Conservation (phyloP, 2,888 invertebrate species). For the Blera fallax region DNA sequence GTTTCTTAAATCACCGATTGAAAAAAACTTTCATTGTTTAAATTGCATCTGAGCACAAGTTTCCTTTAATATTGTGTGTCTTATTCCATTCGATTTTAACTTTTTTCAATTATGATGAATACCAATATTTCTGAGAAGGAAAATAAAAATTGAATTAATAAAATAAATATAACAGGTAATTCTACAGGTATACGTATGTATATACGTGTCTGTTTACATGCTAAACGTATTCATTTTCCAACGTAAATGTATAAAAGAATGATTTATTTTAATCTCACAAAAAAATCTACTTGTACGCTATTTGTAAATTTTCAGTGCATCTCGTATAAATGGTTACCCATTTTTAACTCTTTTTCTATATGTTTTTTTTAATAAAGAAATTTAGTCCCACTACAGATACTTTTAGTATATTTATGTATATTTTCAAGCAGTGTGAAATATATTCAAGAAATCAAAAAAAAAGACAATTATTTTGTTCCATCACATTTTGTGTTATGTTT, state of each 20-base stretch:
- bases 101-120: not conserved
- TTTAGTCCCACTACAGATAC: not conserved
- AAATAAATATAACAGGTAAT: constrained; percentile 19
- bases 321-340: not conserved
- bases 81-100: not conserved
- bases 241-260: not conserved
- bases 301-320: not conserved
- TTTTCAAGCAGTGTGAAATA: not conserved
- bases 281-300: not conserved
- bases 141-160: not conserved
- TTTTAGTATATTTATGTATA: not conserved
- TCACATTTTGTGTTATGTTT: not conserved
- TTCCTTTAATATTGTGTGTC: not conserved
- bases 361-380: not conserved
- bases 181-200: not conserved
- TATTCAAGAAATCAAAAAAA: not conserved
- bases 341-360: not conserved
- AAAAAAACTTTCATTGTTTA: not conserved
- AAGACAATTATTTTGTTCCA: not conserved
- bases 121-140: not conserved
- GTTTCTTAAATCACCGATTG: not conserved
- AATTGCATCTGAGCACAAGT: constrained; percentile 2
- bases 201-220: not conserved
- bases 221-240: not conserved
- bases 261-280: too few species aligned